A percentile compares a stretch with the other conserved stretches of the same genome.
These are phyloP conservation scores for Mohoua ochrocephala DNA, from an alignment of 2,113 vertebrate genomes.

Conservation along the genomic window DNA sequence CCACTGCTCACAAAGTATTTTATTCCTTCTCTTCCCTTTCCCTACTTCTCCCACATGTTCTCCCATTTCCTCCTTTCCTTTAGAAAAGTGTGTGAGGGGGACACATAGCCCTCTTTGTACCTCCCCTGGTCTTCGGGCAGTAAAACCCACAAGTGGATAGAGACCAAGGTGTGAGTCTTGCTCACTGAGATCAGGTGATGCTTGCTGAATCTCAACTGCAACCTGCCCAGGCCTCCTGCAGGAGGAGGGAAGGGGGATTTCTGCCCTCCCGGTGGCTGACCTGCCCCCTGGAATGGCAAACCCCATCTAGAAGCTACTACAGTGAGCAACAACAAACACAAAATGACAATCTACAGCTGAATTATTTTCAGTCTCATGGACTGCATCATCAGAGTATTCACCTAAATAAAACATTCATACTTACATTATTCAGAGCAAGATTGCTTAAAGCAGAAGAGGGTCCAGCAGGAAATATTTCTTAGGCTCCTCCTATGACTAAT, in stretches of 20 bases:
- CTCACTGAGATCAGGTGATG: neutral
- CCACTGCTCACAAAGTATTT: neutral
- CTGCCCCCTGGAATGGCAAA: neutral
- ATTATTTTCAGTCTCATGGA: neutral
- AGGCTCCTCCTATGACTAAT: neutral
- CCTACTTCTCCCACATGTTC: neutral
- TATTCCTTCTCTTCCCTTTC: neutral
- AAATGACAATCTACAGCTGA: neutral
- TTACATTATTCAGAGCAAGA: neutral
- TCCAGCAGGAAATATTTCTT: neutral
- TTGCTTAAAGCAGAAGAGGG: neutral
- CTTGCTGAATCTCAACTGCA: fast-evolving
- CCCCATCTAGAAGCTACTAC: neutral
- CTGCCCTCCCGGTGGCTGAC: neutral
- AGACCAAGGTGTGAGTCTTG: neutral
- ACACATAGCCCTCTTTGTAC: neutral
- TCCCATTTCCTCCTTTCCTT: neutral
- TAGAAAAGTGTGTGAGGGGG: fast-evolving
- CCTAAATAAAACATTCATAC: neutral
- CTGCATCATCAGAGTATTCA: neutral
- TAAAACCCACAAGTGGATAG: neutral
- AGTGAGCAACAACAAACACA: neutral
- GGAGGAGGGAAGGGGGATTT: neutral
- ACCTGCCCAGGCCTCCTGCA: neutral
- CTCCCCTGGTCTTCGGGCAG: neutral